Evolutionary conservation across 2,797 vertebrate species (phyloP).

Genomic region (Masticophis lateralis): DNA sequence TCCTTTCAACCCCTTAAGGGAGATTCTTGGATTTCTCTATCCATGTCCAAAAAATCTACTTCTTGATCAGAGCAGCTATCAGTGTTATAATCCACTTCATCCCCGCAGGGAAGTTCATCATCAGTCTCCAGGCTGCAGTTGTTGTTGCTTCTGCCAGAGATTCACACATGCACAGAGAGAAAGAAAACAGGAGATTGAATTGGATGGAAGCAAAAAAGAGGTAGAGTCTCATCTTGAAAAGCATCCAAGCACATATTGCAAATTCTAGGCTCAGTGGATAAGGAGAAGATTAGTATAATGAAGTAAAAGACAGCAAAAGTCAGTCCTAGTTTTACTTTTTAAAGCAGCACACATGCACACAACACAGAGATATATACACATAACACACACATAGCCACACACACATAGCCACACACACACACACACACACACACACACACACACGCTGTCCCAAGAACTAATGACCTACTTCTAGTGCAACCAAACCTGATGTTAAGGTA

Average conservation of each 20-base stretch:
- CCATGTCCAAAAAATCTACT: constrained; percentile 62
- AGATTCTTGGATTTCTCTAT: constrained; percentile 63
- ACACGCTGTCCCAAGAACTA: background rate
- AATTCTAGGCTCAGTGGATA: background rate
- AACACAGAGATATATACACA: background rate
- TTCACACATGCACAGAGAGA: constrained; percentile 34
- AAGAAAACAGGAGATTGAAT: background rate
- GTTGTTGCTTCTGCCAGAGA: constrained; percentile 54
- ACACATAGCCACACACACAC: background rate
- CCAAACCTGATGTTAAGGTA: background rate
- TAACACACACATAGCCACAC: background rate
- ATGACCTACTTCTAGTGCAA: background rate
- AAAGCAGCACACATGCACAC: background rate
- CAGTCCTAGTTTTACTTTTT: background rate
- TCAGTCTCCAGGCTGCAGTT: constrained; percentile 75
- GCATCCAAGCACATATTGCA: background rate
- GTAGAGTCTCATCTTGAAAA: background rate
- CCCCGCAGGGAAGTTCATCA: constrained; percentile 84
- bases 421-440: background rate
- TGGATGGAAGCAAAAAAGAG: background rate
- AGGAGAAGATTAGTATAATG: background rate
- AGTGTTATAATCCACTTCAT: constrained; percentile 82
- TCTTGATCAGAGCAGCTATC: constrained; percentile 66
- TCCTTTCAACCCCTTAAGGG: constrained; percentile 12
- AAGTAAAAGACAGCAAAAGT: background rate